Evolutionary conservation across 2,888 invertebrate species (phyloP).

Genomic region (Protodeltote pygarga): DNA sequence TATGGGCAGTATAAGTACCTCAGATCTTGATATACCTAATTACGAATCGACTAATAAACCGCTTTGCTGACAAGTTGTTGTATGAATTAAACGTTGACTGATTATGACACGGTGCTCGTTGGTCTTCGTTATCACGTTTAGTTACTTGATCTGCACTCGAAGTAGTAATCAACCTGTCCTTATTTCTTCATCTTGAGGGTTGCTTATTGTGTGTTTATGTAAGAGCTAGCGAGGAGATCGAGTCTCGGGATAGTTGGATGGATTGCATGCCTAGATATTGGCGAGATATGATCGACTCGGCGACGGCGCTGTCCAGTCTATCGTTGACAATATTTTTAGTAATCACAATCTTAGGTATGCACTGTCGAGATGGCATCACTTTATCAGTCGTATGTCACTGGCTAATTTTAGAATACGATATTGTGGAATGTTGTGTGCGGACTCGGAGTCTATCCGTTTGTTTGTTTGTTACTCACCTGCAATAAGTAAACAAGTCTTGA

Average conservation of each 20-base stretch:
- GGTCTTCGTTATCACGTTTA: constrained; percentile 39
- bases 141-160: constrained; percentile 23
- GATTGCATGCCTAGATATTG: constrained; percentile 60
- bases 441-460: constrained; percentile 44
- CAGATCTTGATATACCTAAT: constrained; percentile 73
- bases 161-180: constrained; percentile 20
- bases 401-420: constrained; percentile 68
- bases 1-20: constrained; percentile 77
- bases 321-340: constrained; percentile 68
- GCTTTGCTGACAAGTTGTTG: constrained; percentile 38
- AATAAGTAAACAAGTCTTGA: constrained; percentile 17
- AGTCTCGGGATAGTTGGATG: constrained; percentile 39
- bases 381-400: constrained; percentile 63
- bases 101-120: constrained; percentile 44
- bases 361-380: constrained; percentile 60
- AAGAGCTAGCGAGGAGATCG: constrained; percentile 19
- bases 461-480: constrained; percentile 16
- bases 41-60: constrained; percentile 60
- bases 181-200: constrained; percentile 33
- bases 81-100: constrained; percentile 44
- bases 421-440: constrained; percentile 52
- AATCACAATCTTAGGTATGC: constrained; percentile 62
- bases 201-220: constrained; percentile 17
- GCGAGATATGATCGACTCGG: constrained; percentile 57
- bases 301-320: constrained; percentile 52